Base-by-base conservation (phyloP, 2,888 invertebrate genomes). In the Odontomyia ornata region DNA sequence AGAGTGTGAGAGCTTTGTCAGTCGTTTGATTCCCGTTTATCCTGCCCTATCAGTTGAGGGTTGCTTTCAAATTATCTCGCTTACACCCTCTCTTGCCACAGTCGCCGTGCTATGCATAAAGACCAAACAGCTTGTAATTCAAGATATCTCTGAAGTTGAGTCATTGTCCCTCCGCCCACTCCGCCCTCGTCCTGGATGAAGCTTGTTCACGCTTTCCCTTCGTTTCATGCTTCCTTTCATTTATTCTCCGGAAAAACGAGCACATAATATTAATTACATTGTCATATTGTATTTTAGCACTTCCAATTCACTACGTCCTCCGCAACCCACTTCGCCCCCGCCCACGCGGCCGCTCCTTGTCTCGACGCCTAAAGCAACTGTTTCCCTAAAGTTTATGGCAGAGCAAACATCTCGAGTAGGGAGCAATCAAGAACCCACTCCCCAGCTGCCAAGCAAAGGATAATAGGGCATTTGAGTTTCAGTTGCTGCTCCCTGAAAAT, bases 221-320 rank as follows among this genome's bases (percentile, higher is more conserved):
- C 23, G 36, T 46, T 46, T 69, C 28, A n/a, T 23, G 73, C 60
- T 73, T 25, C 72, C 56, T 72, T 56, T 56, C 72, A 56, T 30
- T 57, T 60, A 56, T 57, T 15, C 36, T 9, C 43, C 52, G 77
- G 71, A 77, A 77, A 64, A 72, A 77, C 77, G 72, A 77, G 64
- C 77, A 77, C 77, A 60, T 77, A 77, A 77, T 77, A 77, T 77
- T 77, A 77, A 77, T 77, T 77, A 77, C 72, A 77, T 77, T 77
- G 77, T 77, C 77, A 77, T 77, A 77, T 77, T 77, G 77, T 77
- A 71, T 60, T 77, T 77, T 77, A 72, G 62, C 72, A 77, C 64
- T 36, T 52, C 27, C 73, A 60, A 60, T 43, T 46, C 62, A 5
- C n/a, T 25, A 9, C 7, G 25, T 47, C 27, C 27, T 21, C 57